A percentile compares a stretch with the other conserved stretches of the same genome.
Evolutionary conservation across 2,797 vertebrate genomes (phyloP).

Genomic region (Myiothlypis chrysogaster): DNA sequence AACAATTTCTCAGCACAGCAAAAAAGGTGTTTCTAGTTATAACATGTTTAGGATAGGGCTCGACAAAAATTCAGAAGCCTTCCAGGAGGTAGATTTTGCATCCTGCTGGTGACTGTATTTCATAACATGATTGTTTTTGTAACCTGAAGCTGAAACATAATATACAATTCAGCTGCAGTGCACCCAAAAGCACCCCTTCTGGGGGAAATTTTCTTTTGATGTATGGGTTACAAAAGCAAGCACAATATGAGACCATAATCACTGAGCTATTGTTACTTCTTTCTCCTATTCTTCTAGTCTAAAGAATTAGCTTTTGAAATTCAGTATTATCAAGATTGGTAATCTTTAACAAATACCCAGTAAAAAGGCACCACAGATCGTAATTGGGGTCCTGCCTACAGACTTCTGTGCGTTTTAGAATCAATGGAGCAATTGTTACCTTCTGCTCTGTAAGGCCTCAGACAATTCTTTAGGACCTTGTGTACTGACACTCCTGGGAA

Average conservation of each 20-base stretch:
- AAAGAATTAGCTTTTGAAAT: constrained; percentile 73
- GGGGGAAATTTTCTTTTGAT: constrained; percentile 65
- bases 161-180: constrained; percentile 14
- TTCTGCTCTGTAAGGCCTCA: constrained; percentile 67
- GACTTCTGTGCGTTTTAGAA: constrained; percentile 64
- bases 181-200: constrained; percentile 33
- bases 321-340: constrained; percentile 64
- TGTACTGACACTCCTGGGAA: constrained; percentile 69
- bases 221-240: constrained; percentile 30
- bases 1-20: neutral
- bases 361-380: constrained; percentile 52
- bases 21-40: constrained; percentile 11
- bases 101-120: constrained; percentile 27
- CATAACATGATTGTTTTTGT: constrained; percentile 54
- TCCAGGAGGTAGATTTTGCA: constrained; percentile 30
- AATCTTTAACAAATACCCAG: constrained; percentile 73
- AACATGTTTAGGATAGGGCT: constrained; percentile 6
- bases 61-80: constrained; percentile 19
- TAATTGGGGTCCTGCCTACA: constrained; percentile 55
- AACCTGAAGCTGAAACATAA: constrained; percentile 52
- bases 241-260: constrained; percentile 43
- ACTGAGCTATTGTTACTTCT: constrained; percentile 57
- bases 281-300: constrained; percentile 56
- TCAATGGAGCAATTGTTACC: constrained; percentile 73
- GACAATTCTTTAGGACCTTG: constrained; percentile 63